phyloP scores from a whole-genome alignment of 2,113 vertebrate species.

The Antennarius striatus region DNA sequence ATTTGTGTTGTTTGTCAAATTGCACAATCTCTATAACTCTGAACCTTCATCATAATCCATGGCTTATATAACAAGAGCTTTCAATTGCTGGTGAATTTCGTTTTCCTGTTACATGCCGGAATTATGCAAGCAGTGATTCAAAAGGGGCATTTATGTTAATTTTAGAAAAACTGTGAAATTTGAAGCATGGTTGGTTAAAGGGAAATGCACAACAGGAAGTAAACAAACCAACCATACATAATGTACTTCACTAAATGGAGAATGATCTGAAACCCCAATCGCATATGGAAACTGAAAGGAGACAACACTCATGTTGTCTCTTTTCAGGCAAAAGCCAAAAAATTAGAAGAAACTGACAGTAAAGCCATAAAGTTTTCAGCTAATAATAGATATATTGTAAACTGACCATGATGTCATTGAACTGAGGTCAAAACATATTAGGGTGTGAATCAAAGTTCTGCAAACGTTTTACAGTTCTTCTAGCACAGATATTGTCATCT shows the following conservation, averaged over 20 bases:
- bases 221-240: not conserved
- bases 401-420: not conserved
- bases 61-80: conserved; percentile 57
- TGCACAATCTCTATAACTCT: conserved; percentile 59
- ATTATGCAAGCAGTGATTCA: conserved; percentile 55
- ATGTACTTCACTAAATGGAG: conserved; percentile 4
- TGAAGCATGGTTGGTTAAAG: conserved; percentile 19
- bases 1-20: conserved; percentile 66
- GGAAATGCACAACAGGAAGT: conserved; percentile 13
- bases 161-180: conserved; percentile 49
- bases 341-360: conserved; percentile 13
- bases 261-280: conserved; percentile 6
- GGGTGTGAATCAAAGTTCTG: conserved; percentile 2
- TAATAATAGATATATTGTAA: conserved; percentile 3
- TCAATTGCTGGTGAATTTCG: conserved; percentile 40
- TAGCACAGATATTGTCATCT: too few relatives aligned
- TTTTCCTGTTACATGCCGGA: conserved; percentile 46
- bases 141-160: conserved; percentile 44
- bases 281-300: not conserved
- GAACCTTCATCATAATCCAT: conserved; percentile 66
- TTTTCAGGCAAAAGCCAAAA: too few relatives aligned
- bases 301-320: too few relatives aligned
- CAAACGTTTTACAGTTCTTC: not conserved
- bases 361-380: conserved; percentile 22
- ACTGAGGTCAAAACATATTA: not conserved